These are phyloP conservation scores for Cydia amplana DNA, from an alignment of 1,140 invertebrate species.

Conservation along the genomic window DNA sequence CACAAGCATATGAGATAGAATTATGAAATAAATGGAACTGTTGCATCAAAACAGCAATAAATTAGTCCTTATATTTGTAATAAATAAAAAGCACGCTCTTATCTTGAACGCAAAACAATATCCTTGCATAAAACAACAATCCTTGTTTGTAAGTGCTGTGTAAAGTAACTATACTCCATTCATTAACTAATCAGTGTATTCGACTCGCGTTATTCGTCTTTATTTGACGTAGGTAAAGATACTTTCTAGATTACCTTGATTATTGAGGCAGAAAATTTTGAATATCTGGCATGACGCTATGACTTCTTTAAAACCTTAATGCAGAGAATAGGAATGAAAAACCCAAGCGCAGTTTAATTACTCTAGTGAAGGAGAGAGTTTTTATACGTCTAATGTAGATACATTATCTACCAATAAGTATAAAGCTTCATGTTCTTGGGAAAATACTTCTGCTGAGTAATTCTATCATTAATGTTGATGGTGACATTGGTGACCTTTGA, in stretches of 20 bases:
- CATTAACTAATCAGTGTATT: neutral
- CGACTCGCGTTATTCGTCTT: neutral
- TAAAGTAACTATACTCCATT: neutral
- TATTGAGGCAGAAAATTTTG: too few relatives aligned
- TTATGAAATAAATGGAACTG: neutral
- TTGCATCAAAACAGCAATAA: neutral
- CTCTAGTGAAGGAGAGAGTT: too few relatives aligned
- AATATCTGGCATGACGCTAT: too few relatives aligned
- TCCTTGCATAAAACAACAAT: neutral
- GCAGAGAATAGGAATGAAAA: too few relatives aligned
- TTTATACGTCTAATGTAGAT: too few relatives aligned
- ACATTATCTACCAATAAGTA: too few relatives aligned
- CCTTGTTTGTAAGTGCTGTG: neutral
- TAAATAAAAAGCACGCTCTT: slow-evolving; percentile 5
- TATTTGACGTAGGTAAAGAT: neutral
- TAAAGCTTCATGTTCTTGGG: too few relatives aligned
- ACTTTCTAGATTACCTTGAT: neutral
- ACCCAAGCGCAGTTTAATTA: too few relatives aligned
- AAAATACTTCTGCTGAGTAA: too few relatives aligned
- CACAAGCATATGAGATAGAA: neutral
- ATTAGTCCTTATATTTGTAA: neutral
- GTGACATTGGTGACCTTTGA: too few relatives aligned
- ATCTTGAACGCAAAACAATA: slow-evolving; percentile 9
- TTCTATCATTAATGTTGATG: too few relatives aligned
- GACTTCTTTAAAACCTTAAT: too few relatives aligned